Evolutionary conservation across 2,888 invertebrate species (phyloP), one percentile per base, ranked within the genome.

Genomic region (Himalopsyche kuldschensis): DNA sequence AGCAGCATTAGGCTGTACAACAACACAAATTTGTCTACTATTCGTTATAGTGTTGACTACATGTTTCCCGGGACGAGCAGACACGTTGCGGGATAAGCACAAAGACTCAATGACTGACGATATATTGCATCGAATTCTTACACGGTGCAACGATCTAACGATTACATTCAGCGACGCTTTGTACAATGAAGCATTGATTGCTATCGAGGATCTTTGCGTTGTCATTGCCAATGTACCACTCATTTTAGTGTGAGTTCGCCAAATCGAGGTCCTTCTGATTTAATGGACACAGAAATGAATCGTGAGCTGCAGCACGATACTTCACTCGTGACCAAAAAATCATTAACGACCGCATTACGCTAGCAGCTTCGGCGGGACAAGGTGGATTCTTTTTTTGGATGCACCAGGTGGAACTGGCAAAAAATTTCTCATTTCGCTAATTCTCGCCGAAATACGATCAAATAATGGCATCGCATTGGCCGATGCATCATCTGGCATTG

Each of bases 111-210:
- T 79, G 79, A 79, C 20, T 46, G 78, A 78, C 35, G 78, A 78
- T 41, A 78, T 78, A 20, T 46, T 78, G 78, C 41, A 78, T 41
- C 78, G 24, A n/a, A 46, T 20, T 20, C 24, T 6, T 35, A 41
- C 20, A 27, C 15, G 35, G 27, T 6, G 17, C 41, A 15, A 41
- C 27, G 24, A 78, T 78, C 35, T 20, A 32, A 20, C 27, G 27
- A 24, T 24, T 41, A 41, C 46, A 48, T 48, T 30, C 27, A 31
- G 24, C 6, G 17, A 30, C 15, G 48, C 3, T n/a, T 87, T 88
- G 85, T 87, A 87, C 85, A 88, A 88, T 86, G 86, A 87, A 86
- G 87, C 87, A 86, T 87, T 88, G 85, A 87, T 88, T 84, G 84
- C 84, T 84, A 87, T 88, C 46, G 87, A 87, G 85, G 87, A 88